Base-by-base conservation (phyloP, 2,797 vertebrate genomes). In the Sebastiscus tertius region DNA sequence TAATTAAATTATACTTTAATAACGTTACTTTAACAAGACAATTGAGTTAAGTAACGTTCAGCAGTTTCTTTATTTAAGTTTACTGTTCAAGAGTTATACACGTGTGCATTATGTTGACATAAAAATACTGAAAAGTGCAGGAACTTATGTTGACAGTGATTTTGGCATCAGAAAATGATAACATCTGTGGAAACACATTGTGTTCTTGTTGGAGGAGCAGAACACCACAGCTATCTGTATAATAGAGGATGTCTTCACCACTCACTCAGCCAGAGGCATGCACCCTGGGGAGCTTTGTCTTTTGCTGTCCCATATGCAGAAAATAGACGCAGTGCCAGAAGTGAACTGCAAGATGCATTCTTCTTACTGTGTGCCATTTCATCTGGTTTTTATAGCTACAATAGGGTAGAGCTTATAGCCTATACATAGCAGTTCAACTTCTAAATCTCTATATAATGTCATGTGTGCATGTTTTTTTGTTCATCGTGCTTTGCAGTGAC, bases 171-270 rank as follows among this genome's bases (percentile, higher is more conserved):
- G 22, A 14, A 58, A 58, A 34, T 46, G 29, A 39, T 33, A 75
- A 83, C 73, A 67, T 84, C 71, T 77, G 81, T 71, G 54, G 70
- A 63, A 69, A 72, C 26, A 49, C 62, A 20, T 62, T 82, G 75
- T 29, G 33, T 84, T 76, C 18, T 71, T 76, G 12, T 75, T 39
- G 56, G 78, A 80, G 61, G 80, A 79, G 62, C 26, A 59, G 10
- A 27, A 52, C 42, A 70, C 79, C 83, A 77, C 89, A 89, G 81
- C 77, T 80, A 83, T 88, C 88, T 79, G 70, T 58, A 54, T 80
- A 85, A 88, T 77, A 52, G 77, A 80, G 72, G 77, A 81, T 73
- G 75, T 74, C 76, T 87, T 56, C 82, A 80, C 75, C 67, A 13
- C 83, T 77, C 71, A 39, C 60, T 80, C 75, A 82, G 75, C 71